These are phyloP conservation scores for Labeo catla DNA, from an alignment of 2,113 vertebrate genomes.

Conservation along the genomic window DNA sequence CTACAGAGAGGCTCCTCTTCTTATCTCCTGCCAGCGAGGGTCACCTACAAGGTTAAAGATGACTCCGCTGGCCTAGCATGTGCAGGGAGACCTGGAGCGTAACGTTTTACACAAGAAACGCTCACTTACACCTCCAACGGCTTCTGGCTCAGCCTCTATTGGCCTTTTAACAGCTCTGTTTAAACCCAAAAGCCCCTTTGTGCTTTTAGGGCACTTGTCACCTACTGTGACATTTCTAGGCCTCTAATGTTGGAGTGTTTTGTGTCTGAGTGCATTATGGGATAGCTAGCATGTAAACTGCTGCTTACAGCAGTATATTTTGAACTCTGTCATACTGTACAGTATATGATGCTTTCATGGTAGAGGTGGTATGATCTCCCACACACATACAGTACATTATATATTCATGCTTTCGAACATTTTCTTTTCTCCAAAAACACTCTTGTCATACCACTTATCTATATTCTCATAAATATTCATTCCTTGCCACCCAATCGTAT, in stretches of 20 bases:
- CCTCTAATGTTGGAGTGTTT: conserved; percentile 1
- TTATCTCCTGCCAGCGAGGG: neutral
- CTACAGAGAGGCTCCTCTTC: neutral
- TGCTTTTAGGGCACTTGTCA: conserved; percentile 8
- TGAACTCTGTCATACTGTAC: neutral
- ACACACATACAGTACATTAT: neutral
- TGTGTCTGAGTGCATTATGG: neutral
- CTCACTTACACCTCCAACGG: conserved; percentile 5
- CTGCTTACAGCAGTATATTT: neutral
- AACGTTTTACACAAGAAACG: conserved; percentile 25
- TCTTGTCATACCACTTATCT: neutral
- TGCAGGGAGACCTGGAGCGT: neutral
- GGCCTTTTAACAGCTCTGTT: neutral
- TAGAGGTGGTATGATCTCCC: neutral
- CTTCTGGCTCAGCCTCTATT: neutral
- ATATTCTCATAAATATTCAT: conserved; percentile 25
- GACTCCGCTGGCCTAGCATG: neutral
- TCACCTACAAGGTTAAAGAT: conserved; percentile 7
- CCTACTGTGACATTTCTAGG: conserved; percentile 7
- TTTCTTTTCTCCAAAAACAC: neutral
- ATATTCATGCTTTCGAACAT: neutral
- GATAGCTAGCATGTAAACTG: neutral
- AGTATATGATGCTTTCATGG: neutral
- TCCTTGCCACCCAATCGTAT: neutral
- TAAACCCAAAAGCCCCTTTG: conserved; percentile 7